Evolutionary conservation across 2,888 invertebrate genomes (phyloP).

Genomic region (Tuberolachnus salignus): DNA sequence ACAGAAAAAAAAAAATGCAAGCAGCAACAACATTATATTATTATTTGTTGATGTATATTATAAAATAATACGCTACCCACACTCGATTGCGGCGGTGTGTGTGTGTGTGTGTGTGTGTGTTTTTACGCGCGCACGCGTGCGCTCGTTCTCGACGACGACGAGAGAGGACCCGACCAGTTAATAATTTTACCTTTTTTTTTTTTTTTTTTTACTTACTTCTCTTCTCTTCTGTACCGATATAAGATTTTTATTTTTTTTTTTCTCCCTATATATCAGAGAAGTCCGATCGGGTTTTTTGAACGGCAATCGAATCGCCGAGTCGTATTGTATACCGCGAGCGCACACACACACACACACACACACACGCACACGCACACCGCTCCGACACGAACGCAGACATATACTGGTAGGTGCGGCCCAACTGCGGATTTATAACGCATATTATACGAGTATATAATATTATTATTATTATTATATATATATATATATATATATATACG

Average conservation of each 20-base stretch:
- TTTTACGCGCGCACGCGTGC: too few species aligned
- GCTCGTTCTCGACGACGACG: slow-evolving; percentile 5
- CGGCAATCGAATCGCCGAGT: slow-evolving; percentile 39
- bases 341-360: neutral
- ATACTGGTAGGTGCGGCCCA: slow-evolving; percentile 54
- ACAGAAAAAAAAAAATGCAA: too few species aligned
- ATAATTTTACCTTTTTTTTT: slow-evolving; percentile 49
- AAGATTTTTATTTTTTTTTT: neutral
- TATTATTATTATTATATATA: neutral
- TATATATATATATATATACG: neutral
- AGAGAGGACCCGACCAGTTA: slow-evolving; percentile 41
- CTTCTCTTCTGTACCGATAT: too few species aligned
- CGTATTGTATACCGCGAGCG: neutral
- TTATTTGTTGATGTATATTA: neutral
- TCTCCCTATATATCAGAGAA: slow-evolving; percentile 23
- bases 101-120: too few species aligned
- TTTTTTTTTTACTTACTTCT: neutral
- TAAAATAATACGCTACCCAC: slow-evolving; percentile 52
- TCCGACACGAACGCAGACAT: slow-evolving; percentile 9
- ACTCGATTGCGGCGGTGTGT: slow-evolving; percentile 37
- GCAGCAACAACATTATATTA: too few species aligned
- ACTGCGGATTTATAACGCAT: slow-evolving; percentile 50
- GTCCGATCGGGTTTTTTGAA: slow-evolving; percentile 53
- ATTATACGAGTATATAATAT: neutral
- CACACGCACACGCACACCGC: neutral